Percentiles rank a stretch among this genome's conserved stretches.
Evolutionary conservation across 2,888 invertebrate species (phyloP).

Genomic region (Heteromurus nitidus): DNA sequence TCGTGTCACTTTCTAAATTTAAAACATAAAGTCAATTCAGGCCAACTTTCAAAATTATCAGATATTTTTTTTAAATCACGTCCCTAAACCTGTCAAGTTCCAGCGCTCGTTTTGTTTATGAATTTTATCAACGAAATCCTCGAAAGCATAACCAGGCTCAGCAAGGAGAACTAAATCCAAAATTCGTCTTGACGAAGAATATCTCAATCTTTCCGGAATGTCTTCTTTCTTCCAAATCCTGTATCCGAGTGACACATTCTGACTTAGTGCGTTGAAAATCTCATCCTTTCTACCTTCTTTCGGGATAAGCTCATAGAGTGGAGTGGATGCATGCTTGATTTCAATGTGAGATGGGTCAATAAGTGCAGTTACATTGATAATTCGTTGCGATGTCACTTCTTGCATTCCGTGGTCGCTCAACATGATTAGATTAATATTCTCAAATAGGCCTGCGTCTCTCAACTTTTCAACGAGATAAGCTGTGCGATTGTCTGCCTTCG

Average conservation of each 20-base stretch:
- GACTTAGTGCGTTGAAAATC: conserved; percentile 79
- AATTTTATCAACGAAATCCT: conserved; percentile 77
- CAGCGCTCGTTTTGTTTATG: conserved; percentile 76
- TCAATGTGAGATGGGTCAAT: conserved; percentile 78
- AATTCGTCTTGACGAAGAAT: conserved; percentile 79
- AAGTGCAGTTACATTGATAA: conserved; percentile 79
- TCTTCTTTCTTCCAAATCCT: conserved; percentile 81
- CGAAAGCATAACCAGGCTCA: conserved; percentile 80
- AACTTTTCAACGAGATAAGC: conserved; percentile 79
- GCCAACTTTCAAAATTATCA: conserved; percentile 76
- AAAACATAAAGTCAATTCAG: conserved; percentile 76
- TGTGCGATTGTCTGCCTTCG: conserved; percentile 76
- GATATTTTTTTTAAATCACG: conserved; percentile 74
- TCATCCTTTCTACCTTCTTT: conserved; percentile 75
- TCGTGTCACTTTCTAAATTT: conserved; percentile 76
- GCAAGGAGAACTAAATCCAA: conserved; percentile 81
- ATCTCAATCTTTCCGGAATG: conserved; percentile 80
- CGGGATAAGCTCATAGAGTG: conserved; percentile 77
- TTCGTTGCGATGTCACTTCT: conserved; percentile 77
- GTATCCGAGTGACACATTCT: too few relatives aligned
- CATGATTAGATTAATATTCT: conserved; percentile 81
- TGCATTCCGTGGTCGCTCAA: conserved; percentile 86
- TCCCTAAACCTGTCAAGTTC: conserved; percentile 77
- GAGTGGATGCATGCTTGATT: conserved; percentile 77
- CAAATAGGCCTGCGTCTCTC: conserved; percentile 76